Evolutionary conservation across 2,113 vertebrate genomes (phyloP).

Genomic region (Bos indicus): DNA sequence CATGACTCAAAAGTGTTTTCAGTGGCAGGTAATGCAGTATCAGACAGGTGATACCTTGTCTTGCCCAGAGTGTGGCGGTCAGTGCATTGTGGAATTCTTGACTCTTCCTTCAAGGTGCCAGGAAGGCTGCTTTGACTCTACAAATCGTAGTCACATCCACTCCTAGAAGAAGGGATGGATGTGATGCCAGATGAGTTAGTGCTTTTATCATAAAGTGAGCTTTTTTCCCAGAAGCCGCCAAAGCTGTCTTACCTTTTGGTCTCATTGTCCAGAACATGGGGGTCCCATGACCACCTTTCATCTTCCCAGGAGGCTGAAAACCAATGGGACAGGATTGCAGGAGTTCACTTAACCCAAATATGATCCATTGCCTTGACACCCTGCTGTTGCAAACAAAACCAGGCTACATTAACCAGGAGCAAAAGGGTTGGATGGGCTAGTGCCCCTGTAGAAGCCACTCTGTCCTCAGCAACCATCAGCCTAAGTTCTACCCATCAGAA

Average conservation of each 20-base stretch:
- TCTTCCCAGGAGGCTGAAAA: neutral
- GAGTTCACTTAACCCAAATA: neutral
- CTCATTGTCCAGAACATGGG: neutral
- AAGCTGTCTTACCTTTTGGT: neutral
- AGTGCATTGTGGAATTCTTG: rapidly evolving
- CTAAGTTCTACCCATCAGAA: neutral
- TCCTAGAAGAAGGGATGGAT: neutral
- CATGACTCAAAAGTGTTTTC: neutral
- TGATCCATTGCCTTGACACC: neutral
- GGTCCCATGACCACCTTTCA: neutral
- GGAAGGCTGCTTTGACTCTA: neutral
- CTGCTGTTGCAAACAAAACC: neutral
- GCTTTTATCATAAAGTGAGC: neutral
- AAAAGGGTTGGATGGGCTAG: too few species aligned
- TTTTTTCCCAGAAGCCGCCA: neutral
- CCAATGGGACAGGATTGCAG: rapidly evolving
- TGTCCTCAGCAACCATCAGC: neutral
- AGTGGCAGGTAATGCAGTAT: neutral
- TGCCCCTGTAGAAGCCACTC: rapidly evolving
- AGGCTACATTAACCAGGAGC: too few species aligned
- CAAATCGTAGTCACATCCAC: too few species aligned
- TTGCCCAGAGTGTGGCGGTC: neutral
- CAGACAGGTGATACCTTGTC: neutral
- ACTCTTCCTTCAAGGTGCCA: neutral
- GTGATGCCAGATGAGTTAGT: rapidly evolving